phyloP scores from a whole-genome alignment of 2,888 invertebrate species.

The Amaurobius ferox region DNA sequence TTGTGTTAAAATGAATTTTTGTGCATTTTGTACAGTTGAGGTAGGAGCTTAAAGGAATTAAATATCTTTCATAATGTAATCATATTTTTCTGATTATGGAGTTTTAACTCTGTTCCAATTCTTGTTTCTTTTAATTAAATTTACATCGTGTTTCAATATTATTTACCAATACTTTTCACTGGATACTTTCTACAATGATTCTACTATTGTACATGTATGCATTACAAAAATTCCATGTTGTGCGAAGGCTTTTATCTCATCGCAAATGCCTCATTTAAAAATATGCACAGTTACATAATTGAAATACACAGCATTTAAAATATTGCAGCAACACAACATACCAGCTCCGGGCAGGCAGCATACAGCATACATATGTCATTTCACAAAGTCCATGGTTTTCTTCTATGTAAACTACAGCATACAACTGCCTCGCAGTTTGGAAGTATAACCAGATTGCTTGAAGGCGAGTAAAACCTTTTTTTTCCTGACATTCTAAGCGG shows the following conservation, averaged over 20 bases:
- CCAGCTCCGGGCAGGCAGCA: constrained; percentile 66
- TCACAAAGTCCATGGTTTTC: constrained; percentile 20
- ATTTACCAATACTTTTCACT: too few relatives aligned
- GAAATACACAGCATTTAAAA: not conserved
- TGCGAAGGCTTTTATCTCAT: not conserved
- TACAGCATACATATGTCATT: constrained; percentile 41
- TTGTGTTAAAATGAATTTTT: too few relatives aligned
- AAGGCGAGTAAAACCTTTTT: constrained; percentile 47
- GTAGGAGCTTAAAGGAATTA: too few relatives aligned
- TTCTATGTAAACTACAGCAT: constrained; percentile 53
- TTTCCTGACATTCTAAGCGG: constrained; percentile 54
- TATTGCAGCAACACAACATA: constrained; percentile 18
- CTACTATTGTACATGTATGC: not conserved
- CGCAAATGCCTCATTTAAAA: not conserved
- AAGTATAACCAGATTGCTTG: constrained; percentile 45
- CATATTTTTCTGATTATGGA: too few relatives aligned
- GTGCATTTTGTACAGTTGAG: too few relatives aligned
- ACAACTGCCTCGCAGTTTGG: constrained; percentile 33
- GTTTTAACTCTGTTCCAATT: too few relatives aligned
- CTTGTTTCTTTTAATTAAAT: too few relatives aligned
- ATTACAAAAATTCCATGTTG: not conserved
- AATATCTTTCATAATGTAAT: too few relatives aligned
- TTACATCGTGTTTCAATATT: too few relatives aligned
- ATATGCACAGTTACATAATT: not conserved
- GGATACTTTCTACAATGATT: too few relatives aligned